phyloP scores from a whole-genome alignment of 1,140 invertebrate genomes.

The Pogonomyrmex californicus region DNA sequence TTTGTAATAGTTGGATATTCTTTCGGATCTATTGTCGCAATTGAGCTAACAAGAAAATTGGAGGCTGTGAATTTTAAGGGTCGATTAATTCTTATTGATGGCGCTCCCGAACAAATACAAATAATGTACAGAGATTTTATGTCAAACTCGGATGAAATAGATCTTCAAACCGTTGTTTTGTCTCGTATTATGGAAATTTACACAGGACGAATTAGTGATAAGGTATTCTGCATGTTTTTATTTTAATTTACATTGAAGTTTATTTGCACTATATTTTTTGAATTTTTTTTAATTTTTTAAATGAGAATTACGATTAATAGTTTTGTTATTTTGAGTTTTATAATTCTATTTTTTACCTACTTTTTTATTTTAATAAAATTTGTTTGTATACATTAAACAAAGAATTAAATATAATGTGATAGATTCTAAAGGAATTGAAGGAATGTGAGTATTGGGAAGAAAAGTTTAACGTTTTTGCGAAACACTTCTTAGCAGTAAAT shows the following conservation, averaged over 20 bases:
- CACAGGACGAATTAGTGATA: background rate
- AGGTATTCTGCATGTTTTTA: background rate
- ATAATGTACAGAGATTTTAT: background rate
- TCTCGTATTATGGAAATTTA: background rate
- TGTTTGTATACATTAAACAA: background rate
- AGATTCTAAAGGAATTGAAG: conserved; percentile 83
- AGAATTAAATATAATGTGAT: conserved; percentile 53
- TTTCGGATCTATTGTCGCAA: background rate
- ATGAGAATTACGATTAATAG: no score
- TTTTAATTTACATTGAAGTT: no score
- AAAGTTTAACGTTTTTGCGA: conserved; percentile 78
- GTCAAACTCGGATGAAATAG: background rate
- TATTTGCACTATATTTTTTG: no score
- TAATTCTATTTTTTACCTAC: background rate
- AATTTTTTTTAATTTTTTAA: no score
- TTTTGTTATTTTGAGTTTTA: no score
- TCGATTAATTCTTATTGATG: conserved; percentile 4
- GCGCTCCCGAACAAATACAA: background rate
- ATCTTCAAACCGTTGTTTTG: background rate
- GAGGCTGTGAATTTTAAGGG: background rate
- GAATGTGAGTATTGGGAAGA: conserved; percentile 80
- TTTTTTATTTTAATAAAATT: background rate
- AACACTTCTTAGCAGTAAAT: conserved; percentile 51
- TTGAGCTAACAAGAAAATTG: background rate
- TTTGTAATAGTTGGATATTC: conserved; percentile 9